Conservation (phyloP, 2,113 vertebrate genomes). For the Piliocolobus tephrosceles region DNA sequence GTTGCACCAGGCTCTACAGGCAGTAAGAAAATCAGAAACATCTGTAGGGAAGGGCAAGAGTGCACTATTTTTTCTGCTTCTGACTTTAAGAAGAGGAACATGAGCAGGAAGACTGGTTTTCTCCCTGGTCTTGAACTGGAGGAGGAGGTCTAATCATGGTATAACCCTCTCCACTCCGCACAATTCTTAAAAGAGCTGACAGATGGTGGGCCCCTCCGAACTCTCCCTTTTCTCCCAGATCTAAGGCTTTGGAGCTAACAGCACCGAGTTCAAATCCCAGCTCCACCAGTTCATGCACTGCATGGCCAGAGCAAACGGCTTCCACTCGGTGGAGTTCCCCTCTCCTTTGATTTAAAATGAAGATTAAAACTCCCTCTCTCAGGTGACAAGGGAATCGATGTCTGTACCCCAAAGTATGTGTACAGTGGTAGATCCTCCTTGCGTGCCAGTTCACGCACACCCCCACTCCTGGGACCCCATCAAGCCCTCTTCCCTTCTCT, state of each 20-base stretch:
- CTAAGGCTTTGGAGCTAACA: background rate
- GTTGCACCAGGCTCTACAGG: accelerated
- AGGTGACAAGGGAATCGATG: background rate
- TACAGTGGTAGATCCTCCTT: accelerated
- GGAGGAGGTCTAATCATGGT: background rate
- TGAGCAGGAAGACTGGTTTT: background rate
- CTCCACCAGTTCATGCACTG: background rate
- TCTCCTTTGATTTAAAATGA: background rate
- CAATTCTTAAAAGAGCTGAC: background rate
- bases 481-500: background rate
- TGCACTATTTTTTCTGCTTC: too few relatives aligned
- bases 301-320: background rate
- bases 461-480: background rate
- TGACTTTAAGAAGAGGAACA: background rate
- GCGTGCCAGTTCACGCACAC: accelerated
- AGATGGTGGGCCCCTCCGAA: background rate
- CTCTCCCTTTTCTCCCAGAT: background rate
- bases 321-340: background rate
- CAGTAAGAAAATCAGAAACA: background rate
- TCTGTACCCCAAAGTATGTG: background rate
- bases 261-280: background rate
- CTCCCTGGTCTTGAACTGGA: background rate
- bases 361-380: background rate
- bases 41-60: background rate
- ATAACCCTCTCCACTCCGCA: background rate